Percentiles rank a stretch among this genome's conserved stretches.
Evolutionary conservation across 2,888 invertebrate species (phyloP).

Genomic region (Pandemis corylana): DNA sequence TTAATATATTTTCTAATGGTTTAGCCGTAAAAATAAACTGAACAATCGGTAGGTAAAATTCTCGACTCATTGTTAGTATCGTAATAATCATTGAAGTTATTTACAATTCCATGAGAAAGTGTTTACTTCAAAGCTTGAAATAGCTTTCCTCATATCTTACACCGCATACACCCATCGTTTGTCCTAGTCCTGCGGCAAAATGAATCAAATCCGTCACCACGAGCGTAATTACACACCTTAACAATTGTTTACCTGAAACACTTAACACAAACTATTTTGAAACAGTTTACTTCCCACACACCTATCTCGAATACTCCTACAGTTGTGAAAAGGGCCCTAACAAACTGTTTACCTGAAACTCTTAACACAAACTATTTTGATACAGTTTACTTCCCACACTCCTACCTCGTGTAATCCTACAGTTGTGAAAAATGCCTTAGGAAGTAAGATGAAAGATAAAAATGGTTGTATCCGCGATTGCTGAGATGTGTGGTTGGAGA

Average conservation of each 20-base stretch:
- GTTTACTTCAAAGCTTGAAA: too few species aligned
- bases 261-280: not conserved
- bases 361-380: slow-evolving; percentile 12
- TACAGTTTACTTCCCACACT: not conserved
- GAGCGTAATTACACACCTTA: slow-evolving; percentile 19
- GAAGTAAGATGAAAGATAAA: not conserved
- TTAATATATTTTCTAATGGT: too few species aligned
- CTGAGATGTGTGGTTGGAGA: not conserved
- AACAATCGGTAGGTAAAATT: too few species aligned
- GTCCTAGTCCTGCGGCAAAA: not conserved
- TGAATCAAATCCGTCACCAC: slow-evolving; percentile 18
- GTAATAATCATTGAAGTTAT: too few species aligned
- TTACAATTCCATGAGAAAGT: too few species aligned
- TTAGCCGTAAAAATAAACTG: too few species aligned
- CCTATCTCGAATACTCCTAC: not conserved
- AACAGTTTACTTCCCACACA: not conserved
- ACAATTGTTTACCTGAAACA: not conserved
- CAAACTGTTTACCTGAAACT: slow-evolving; percentile 15
- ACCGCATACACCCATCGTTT: not conserved
- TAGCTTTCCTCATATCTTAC: not conserved
- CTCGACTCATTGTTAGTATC: too few species aligned
- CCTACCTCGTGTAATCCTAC: not conserved
- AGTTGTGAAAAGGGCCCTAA: not conserved
- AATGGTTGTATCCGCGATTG: not conserved
- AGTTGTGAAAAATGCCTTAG: not conserved